phyloP scores from a whole-genome alignment of 2,888 invertebrate species.

The Apeira syringaria region DNA sequence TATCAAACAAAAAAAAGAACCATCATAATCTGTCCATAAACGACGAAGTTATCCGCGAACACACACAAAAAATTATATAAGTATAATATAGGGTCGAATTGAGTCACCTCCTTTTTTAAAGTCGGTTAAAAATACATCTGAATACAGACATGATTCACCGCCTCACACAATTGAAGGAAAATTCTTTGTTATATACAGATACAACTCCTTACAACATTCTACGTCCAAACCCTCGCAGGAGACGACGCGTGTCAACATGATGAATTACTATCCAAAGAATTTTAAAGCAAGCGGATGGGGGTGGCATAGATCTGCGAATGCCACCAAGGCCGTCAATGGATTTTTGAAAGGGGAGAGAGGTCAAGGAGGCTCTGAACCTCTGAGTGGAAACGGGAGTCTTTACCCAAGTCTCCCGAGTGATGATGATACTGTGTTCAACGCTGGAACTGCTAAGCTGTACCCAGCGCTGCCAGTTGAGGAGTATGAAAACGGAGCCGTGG shows the following conservation, averaged over 20 bases:
- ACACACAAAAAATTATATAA: no score
- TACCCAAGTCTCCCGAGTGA: slow-evolving; percentile 66
- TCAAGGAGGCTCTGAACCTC: slow-evolving; percentile 45
- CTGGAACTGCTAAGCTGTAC: slow-evolving; percentile 58
- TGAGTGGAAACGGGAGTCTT: slow-evolving; percentile 54
- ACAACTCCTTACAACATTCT: slow-evolving; percentile 28
- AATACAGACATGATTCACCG: neutral
- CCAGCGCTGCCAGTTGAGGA: slow-evolving; percentile 72
- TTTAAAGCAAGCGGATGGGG: slow-evolving; percentile 77
- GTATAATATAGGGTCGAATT: no score
- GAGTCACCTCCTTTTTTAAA: no score
- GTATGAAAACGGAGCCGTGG: slow-evolving; percentile 71
- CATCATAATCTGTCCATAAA: no score
- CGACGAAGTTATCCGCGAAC: no score
- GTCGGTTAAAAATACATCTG: neutral
- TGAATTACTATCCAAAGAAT: slow-evolving; percentile 73
- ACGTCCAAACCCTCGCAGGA: slow-evolving; percentile 28
- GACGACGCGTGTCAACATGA: slow-evolving; percentile 34
- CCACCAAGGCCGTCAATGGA: slow-evolving; percentile 60
- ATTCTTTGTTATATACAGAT: slow-evolving; percentile 43
- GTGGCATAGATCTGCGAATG: slow-evolving; percentile 64
- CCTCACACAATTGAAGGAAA: slow-evolving; percentile 15
- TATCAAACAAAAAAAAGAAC: no score
- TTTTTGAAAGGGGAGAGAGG: slow-evolving; percentile 67
- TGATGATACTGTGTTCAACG: slow-evolving; percentile 62